A percentile compares a stretch with the other conserved stretches of the same genome.
phyloP scores from a whole-genome alignment of 1,140 invertebrate genomes.

The Dreissena polymorpha region DNA sequence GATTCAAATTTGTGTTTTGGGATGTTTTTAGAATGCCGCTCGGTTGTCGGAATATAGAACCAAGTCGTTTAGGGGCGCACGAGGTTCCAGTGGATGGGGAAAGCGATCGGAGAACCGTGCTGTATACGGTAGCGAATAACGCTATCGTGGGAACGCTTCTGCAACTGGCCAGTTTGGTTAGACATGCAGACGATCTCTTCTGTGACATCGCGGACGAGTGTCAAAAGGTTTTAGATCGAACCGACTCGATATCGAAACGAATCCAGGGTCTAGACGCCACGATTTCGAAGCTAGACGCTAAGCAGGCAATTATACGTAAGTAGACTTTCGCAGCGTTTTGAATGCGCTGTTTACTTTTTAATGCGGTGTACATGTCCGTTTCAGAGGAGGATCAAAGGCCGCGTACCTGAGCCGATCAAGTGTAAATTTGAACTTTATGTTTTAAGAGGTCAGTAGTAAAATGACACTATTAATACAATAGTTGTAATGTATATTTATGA shows the following conservation, averaged over 20 bases:
- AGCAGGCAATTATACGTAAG: constrained; percentile 92
- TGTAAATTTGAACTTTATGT: too few species aligned
- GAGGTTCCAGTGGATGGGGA: constrained; percentile 54
- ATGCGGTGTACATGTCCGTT: too few species aligned
- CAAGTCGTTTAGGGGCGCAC: constrained; percentile 65
- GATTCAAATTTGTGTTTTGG: too few species aligned
- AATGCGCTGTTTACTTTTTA: too few species aligned
- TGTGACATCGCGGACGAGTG: constrained; percentile 86
- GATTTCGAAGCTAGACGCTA: constrained; percentile 86
- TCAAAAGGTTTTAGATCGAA: constrained; percentile 84
- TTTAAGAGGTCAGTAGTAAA: too few species aligned
- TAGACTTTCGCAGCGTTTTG: constrained; percentile 68
- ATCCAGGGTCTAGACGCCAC: constrained; percentile 84
- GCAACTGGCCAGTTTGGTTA: constrained; percentile 88
- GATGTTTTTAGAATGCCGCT: constrained; percentile 63
- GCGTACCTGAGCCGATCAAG: too few species aligned
- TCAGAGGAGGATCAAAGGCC: too few species aligned
- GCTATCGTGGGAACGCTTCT: constrained; percentile 88
- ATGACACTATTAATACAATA: too few species aligned
- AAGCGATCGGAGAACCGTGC: constrained; percentile 42
- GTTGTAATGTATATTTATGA: too few species aligned
- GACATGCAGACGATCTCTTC: constrained; percentile 89
- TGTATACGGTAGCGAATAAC: constrained; percentile 85
- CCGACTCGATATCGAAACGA: constrained; percentile 83
- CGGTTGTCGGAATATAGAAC: constrained; percentile 66